A percentile compares a stretch with the other conserved stretches of the same genome.
phyloP scores from a whole-genome alignment of 2,888 invertebrate genomes.

The Tolmerus cingulatus region DNA sequence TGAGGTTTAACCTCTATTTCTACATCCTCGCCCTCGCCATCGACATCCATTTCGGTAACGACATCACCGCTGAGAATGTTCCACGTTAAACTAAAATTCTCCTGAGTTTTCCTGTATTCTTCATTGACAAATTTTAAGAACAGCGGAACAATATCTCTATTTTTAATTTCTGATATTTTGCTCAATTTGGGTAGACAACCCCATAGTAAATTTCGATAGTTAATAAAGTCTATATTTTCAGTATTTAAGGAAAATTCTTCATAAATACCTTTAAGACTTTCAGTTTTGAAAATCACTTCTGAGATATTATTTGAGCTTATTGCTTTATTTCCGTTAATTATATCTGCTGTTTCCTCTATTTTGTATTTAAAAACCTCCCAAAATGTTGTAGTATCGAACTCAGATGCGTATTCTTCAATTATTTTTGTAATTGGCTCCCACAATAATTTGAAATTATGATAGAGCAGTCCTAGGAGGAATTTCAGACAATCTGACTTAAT shows the following conservation, averaged over 20 bases:
- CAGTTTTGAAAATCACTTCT: neutral
- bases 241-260: neutral
- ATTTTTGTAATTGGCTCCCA: constrained; percentile 86
- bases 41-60: constrained; percentile 43
- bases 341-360: constrained; percentile 66
- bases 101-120: constrained; percentile 70
- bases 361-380: constrained; percentile 75
- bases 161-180: constrained; percentile 79
- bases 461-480: constrained; percentile 83
- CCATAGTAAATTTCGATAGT: constrained; percentile 84
- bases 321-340: constrained; percentile 55
- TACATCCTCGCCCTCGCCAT: constrained; percentile 42
- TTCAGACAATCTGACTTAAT: constrained; percentile 71
- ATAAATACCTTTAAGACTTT: neutral
- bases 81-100: constrained; percentile 67
- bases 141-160: constrained; percentile 80
- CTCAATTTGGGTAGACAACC: constrained; percentile 78
- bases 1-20: neutral
- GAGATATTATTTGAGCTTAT: neutral
- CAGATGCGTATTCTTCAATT: constrained; percentile 76
- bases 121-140: constrained; percentile 76
- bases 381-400: constrained; percentile 70
- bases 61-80: constrained; percentile 64
- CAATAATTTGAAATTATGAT: constrained; percentile 85
- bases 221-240: constrained; percentile 71